These are phyloP conservation scores for Dinothrombium tinctorium DNA, from an alignment of 1,140 invertebrate species.

Conservation along the genomic window DNA sequence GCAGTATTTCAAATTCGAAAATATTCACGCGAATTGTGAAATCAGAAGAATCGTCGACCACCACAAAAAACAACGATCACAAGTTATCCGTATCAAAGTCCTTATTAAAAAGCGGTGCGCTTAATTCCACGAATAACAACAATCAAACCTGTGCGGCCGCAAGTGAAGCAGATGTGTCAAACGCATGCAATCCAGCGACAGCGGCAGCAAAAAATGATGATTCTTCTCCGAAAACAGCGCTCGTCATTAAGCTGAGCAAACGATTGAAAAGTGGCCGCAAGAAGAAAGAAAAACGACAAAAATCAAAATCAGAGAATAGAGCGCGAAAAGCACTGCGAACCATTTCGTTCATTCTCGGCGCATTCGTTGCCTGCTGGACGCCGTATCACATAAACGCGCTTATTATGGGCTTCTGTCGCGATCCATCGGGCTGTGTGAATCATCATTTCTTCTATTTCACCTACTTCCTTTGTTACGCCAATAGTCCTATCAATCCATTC, in stretches of 20 bases:
- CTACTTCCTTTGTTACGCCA: constrained; percentile 96
- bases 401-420: constrained; percentile 78
- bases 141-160: no score
- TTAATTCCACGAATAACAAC: no score
- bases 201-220: not conserved
- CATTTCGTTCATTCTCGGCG: constrained; percentile 91
- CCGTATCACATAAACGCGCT: constrained; percentile 90
- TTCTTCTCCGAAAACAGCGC: not conserved
- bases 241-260: constrained; percentile 1
- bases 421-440: constrained; percentile 79
- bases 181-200: no score
- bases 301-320: constrained; percentile 91
- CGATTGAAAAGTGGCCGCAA: not conserved
- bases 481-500: constrained; percentile 93
- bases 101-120: no score
- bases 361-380: constrained; percentile 97
- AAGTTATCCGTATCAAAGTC: no score
- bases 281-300: constrained; percentile 39
- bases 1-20: no score
- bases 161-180: no score
- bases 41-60: no score
- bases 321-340: constrained; percentile 93
- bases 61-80: no score
- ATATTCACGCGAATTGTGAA: no score
- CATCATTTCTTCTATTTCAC: constrained; percentile 86